Base-by-base conservation (phyloP, 2,888 invertebrate genomes). In the Hirtodrosophila confusa region DNA sequence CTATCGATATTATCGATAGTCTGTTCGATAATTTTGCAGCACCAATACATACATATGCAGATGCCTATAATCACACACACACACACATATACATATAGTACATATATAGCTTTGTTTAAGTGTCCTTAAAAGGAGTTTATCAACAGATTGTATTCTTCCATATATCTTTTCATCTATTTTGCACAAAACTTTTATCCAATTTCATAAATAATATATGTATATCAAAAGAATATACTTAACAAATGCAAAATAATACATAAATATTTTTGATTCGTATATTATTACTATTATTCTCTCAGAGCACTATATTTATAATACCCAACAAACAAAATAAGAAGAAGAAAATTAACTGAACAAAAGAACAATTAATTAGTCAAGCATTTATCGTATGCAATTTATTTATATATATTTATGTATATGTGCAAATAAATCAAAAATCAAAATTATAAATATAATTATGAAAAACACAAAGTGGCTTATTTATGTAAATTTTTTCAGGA, bases 101-200 rank as follows among this genome's bases (percentile, higher is more conserved):
- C n/a, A 54, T 69, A 73, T 57, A 61, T 69, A 75, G 78, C 77
- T 77, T 88, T 79, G 60, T 89, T 89, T 89, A 89, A 88, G 89
- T 89, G 89, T 89, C 89, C 89, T 89, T 89, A 89, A 67, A 85
- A 75, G 75, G 77, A 77, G 77, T 84, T 78, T 65, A 75, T 69
- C 75, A 64, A 23, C 36, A 23, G 41, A 54, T 12, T 24, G 12
- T 10, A n/a, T 17, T 27, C 37, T 27, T 24, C 17, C 11, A 49
- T 27, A 17, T 17, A 17, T 27, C 31, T 11, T 37, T 55, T 31
- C 23, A 54, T 60, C 48, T 7, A 44, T 55, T 47, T 37, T 37
- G 70, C 70, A 71, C 69, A 56, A 62, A 27, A 31, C 37, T 49
- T 53, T 66, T 40, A 47, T 43, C 45, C 31, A 51, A 53, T 40